A percentile compares a stretch with the other conserved stretches of the same genome.
Conservation (phyloP, 2,797 vertebrate genomes). For the Gymnoscopelus braueri region DNA sequence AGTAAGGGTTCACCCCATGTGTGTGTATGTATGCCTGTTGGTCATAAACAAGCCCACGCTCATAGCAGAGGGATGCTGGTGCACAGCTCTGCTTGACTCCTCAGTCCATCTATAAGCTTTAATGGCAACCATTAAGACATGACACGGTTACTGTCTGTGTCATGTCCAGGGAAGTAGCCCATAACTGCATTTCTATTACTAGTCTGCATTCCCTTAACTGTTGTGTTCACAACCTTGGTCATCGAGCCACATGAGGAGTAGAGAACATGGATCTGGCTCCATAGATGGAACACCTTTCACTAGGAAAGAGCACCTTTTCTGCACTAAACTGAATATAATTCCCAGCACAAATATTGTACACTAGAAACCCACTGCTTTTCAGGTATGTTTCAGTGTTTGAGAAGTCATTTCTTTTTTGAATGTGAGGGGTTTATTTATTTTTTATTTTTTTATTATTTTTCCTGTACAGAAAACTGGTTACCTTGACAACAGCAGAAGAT, state of each 20-base stretch:
- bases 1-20: constrained; percentile 1
- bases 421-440: constrained; percentile 52
- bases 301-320: constrained; percentile 10
- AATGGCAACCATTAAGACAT: constrained; percentile 4
- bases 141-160: constrained; percentile 1
- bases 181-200: neutral
- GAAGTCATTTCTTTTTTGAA: constrained; percentile 69
- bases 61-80: neutral
- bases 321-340: constrained; percentile 24
- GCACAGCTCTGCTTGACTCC: constrained; percentile 17
- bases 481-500: constrained; percentile 84
- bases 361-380: constrained; percentile 23
- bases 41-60: neutral
- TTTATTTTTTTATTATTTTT: constrained; percentile 9
- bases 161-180: neutral
- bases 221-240: neutral
- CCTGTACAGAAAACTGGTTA: constrained; percentile 76
- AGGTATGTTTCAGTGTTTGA: constrained; percentile 63
- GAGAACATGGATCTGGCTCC: neutral
- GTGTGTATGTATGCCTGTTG: neutral
- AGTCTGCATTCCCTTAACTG: neutral
- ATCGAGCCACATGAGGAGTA: neutral
- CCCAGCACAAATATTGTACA: constrained; percentile 29
- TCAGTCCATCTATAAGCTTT: constrained; percentile 11
- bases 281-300: constrained; percentile 1